A percentile compares a stretch with the other conserved stretches of the same genome.
These are phyloP conservation scores for Leptopilina syphax DNA, from an alignment of 2,888 invertebrate species.

Conservation along the genomic window DNA sequence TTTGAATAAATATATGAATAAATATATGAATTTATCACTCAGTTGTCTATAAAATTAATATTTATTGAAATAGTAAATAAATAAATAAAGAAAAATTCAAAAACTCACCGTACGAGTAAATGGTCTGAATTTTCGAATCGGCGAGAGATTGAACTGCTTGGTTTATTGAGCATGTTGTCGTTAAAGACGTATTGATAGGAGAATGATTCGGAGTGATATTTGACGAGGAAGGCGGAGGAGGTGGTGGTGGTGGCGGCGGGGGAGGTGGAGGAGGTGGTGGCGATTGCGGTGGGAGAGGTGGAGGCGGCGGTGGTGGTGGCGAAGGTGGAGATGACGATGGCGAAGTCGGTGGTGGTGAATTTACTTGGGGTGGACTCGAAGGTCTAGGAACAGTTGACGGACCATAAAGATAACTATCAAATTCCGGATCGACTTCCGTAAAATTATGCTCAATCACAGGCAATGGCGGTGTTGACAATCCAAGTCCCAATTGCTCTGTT, in stretches of 20 bases:
- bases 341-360: conserved; percentile 63
- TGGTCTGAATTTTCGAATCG: conserved; percentile 44
- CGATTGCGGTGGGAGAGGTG: conserved; percentile 63
- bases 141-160: conserved; percentile 45
- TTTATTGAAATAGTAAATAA: background rate
- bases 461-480: conserved; percentile 84
- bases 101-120: conserved; percentile 49
- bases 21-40: too few species aligned
- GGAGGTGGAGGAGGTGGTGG: conserved; percentile 61
- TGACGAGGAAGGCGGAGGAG: conserved; percentile 56
- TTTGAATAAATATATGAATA: too few species aligned
- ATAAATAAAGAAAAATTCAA: too few species aligned
- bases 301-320: conserved; percentile 66
- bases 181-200: conserved; percentile 53
- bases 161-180: conserved; percentile 37
- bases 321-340: conserved; percentile 60
- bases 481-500: conserved; percentile 86
- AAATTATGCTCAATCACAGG: conserved; percentile 87
- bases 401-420: conserved; percentile 84
- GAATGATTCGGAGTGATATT: conserved; percentile 65
- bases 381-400: conserved; percentile 71
- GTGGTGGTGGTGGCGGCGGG: conserved; percentile 60
- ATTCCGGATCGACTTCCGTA: conserved; percentile 86
- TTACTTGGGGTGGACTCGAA: conserved; percentile 66
- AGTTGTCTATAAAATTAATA: too few species aligned